phyloP scores from a whole-genome alignment of 1,140 invertebrate genomes.

The Listronotus oregonensis region DNA sequence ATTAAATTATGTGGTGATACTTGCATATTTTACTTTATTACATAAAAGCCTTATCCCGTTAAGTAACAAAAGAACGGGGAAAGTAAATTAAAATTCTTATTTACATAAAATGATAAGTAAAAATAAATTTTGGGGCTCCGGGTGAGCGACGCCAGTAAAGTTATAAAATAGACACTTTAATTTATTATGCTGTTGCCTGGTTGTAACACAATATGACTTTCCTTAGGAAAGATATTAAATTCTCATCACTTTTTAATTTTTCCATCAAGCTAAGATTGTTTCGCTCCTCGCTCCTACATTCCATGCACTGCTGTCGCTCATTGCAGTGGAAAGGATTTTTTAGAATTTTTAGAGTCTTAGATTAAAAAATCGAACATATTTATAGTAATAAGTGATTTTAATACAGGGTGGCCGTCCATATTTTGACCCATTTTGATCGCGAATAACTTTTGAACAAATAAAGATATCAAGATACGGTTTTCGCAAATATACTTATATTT shows the following conservation, averaged over 20 bases:
- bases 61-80: background rate
- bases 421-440: too few relatives aligned
- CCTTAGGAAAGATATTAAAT: constrained; percentile 28
- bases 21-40: too few relatives aligned
- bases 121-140: background rate
- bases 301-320: constrained; percentile 15
- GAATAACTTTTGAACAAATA: too few relatives aligned
- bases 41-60: too few relatives aligned
- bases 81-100: constrained; percentile 4
- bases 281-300: constrained; percentile 10
- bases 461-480: too few relatives aligned
- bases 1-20: too few relatives aligned
- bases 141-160: constrained; percentile 10
- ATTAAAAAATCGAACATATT: too few relatives aligned
- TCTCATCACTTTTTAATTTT: constrained; percentile 35
- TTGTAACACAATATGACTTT: constrained; percentile 24
- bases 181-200: constrained; percentile 22
- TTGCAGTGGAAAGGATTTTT: background rate
- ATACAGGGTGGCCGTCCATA: too few relatives aligned
- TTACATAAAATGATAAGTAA: constrained; percentile 16
- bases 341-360: too few relatives aligned
- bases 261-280: constrained; percentile 8
- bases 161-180: constrained; percentile 30
- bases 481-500: too few relatives aligned
- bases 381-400: too few relatives aligned